Base-by-base conservation (phyloP, 2,113 vertebrate genomes). In the Strix aluco region DNA sequence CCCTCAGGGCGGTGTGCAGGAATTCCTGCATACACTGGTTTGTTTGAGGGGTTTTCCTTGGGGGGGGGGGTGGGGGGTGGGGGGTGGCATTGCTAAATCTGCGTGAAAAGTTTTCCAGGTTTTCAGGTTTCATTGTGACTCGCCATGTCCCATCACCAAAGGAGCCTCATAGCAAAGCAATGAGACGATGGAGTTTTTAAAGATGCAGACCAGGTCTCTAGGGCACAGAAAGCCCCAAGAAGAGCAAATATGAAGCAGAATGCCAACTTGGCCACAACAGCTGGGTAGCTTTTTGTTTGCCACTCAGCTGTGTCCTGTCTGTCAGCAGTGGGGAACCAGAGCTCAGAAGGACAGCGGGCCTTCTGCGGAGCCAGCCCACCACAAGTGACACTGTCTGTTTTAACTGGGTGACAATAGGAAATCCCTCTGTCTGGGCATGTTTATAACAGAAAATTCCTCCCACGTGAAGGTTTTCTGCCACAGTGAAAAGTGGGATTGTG, bases 31-130 rank as follows among this genome's bases (percentile, higher is more conserved):
- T 15, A 15, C 17, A 2, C 26, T 14, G 47, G 16, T 40, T 57
- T 13, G 27, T 42, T 63, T 51, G 36, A 26, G 19, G 27, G 27
- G 6, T 1, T 30, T 58, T 46, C 46, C 19, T 38, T 23, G 5
- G 20, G 4, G 8, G 14, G 13, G 3, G 46, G 3, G 13, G 9
- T 15, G n/a, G 26, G n/a, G n/a, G n/a, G n/a, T n/a, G 13, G 3
- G 46, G 3, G 13, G 9, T 15, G n/a, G 26, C 57, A 38, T 22
- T 59, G 49, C 47, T 81, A 30, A 20, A 34, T 30, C 47, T 29
- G 20, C n/a, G 23, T 52, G 54, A 21, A 30, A 57, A 72, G 52
- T n/a, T 22, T 73, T 54, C 46, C 12, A 6, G 2, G 29, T 40
- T n/a, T n/a, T 73, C 55, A 52, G 46, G 20, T 73, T n/a, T 61